phyloP scores from a whole-genome alignment of 2,113 vertebrate species.

The Falco punctatus region DNA sequence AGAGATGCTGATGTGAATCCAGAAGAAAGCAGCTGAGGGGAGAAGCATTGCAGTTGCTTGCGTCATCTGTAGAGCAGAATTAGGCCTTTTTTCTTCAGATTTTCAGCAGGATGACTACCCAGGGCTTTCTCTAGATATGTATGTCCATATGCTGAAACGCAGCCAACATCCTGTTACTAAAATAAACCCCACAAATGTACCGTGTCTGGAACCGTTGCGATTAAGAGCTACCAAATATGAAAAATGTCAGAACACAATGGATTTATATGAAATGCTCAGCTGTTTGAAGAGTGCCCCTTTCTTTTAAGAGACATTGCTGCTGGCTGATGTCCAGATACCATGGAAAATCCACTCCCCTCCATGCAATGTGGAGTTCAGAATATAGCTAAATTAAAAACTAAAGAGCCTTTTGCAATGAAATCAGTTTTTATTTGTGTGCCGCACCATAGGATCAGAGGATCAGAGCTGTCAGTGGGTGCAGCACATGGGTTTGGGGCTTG shows the following conservation, averaged over 20 bases:
- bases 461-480: neutral
- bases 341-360: neutral
- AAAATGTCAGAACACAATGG: neutral
- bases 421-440: fast-evolving
- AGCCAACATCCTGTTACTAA: neutral
- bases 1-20: neutral
- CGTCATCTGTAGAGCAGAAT: neutral
- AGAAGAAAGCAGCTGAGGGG: neutral
- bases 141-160: neutral
- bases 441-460: neutral
- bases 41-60: neutral
- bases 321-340: neutral
- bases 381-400: neutral
- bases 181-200: neutral
- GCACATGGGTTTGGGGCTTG: neutral
- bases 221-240: slow-evolving; percentile 10
- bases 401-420: neutral
- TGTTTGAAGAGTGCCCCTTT: neutral
- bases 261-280: neutral
- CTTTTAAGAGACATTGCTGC: neutral
- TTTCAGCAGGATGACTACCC: neutral
- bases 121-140: neutral
- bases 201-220: neutral
- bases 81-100: neutral
- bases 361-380: neutral